Evolutionary conservation across 1,140 invertebrate species (phyloP).

Genomic region (Scaptomyza graminum): DNA sequence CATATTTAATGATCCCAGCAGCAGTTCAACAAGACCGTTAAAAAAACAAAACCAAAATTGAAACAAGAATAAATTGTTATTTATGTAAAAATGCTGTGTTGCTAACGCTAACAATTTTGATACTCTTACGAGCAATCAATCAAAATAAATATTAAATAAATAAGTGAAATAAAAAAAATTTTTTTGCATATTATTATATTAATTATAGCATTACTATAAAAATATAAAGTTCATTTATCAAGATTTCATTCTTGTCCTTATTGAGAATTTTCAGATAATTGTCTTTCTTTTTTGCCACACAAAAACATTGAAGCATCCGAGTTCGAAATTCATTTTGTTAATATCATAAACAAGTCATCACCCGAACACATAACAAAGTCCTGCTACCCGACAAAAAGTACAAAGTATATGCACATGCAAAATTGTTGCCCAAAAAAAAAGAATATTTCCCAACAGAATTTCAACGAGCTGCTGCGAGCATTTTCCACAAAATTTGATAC

Average conservation of each 20-base stretch:
- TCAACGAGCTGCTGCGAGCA: constrained; percentile 63
- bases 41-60: constrained; percentile 24
- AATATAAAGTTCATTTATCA: no score
- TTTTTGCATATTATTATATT: no score
- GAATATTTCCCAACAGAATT: constrained; percentile 76
- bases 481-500: constrained; percentile 77
- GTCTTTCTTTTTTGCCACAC: no score
- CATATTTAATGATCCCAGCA: constrained; percentile 66
- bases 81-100: constrained; percentile 1
- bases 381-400: not conserved
- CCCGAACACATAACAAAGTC: not conserved
- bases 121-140: not conserved
- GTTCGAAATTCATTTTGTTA: not conserved
- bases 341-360: not conserved
- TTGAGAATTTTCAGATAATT: no score
- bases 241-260: no score
- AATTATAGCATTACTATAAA: no score
- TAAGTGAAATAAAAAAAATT: no score
- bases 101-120: not conserved
- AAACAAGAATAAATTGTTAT: constrained; percentile 14
- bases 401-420: constrained; percentile 14
- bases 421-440: constrained; percentile 15
- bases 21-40: constrained; percentile 17
- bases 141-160: not conserved
- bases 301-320: no score